Conservation (phyloP, 2,113 vertebrate species). For the Burhinus oedicnemus region DNA sequence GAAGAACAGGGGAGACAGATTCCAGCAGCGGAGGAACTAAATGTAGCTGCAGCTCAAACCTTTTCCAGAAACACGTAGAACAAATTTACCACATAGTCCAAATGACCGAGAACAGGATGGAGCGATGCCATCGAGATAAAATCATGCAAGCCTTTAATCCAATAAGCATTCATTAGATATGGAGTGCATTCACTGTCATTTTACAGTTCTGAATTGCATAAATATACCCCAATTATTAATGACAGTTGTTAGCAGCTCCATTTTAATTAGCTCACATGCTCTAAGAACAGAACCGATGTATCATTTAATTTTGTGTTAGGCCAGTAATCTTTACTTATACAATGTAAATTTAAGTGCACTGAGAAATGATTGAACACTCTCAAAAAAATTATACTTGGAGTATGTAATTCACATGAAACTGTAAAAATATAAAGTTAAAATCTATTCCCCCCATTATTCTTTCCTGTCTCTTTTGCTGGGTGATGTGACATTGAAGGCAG, state of each 20-base stretch:
- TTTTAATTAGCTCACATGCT: not conserved
- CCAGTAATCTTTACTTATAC: not conserved
- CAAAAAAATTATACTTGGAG: not conserved
- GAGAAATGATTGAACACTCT: not conserved
- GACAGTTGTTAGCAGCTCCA: not conserved
- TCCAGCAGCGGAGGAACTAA: not conserved
- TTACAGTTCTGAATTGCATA: not conserved
- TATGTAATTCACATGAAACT: not conserved
- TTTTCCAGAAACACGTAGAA: not conserved
- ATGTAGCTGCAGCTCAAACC: not conserved
- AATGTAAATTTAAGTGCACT: not conserved
- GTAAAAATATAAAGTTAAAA: not conserved
- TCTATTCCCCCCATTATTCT: not conserved
- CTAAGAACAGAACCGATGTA: not conserved
- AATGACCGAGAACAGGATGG: not conserved
- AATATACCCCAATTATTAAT: constrained; percentile 1
- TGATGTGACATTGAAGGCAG: not conserved
- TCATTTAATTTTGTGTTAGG: not conserved
- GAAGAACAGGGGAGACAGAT: not conserved
- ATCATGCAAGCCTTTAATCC: not conserved
- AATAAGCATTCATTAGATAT: not conserved
- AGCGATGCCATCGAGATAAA: not conserved
- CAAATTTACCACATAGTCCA: not conserved
- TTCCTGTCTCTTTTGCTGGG: not conserved
- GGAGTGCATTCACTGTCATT: not conserved